Conservation (phyloP, 2,113 vertebrate species). For the Eubucco bourcierii region DNA sequence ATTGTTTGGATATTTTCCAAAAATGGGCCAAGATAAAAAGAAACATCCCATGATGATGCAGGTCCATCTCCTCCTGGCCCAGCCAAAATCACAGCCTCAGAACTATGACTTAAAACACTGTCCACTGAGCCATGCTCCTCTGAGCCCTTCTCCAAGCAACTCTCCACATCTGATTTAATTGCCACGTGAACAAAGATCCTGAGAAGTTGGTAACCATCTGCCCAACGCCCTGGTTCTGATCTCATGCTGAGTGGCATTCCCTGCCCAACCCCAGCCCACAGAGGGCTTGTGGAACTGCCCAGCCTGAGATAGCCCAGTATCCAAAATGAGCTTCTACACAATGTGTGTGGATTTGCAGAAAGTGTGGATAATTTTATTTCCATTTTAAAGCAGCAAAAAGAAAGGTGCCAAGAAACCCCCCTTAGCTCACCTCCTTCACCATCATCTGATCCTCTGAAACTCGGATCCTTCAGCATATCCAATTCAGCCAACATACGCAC, state of each 20-base stretch:
- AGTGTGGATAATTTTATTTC: background rate
- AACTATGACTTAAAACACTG: background rate
- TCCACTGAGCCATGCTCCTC: background rate
- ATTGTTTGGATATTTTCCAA: background rate
- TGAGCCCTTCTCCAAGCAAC: background rate
- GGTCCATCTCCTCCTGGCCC: background rate
- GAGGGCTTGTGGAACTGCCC: accelerated
- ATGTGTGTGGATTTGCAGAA: slow-evolving; percentile 57
- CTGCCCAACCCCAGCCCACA: background rate
- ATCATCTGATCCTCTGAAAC: slow-evolving; percentile 95
- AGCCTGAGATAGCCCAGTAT: slow-evolving; percentile 86
- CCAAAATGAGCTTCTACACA: slow-evolving; percentile 89
- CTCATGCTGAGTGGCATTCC: accelerated
- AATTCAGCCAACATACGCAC: slow-evolving; percentile 96
- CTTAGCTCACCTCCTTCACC: slow-evolving; percentile 86
- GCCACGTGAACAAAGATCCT: accelerated
- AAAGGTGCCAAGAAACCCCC: background rate
- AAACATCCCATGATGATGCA: background rate
- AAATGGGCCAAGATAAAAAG: background rate
- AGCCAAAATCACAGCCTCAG: background rate
- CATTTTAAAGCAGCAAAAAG: background rate
- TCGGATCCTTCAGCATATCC: slow-evolving; percentile 98
- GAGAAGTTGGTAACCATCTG: accelerated
- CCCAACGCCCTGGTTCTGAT: background rate
- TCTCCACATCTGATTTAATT: background rate